phyloP scores from a whole-genome alignment of 1,140 invertebrate genomes.

The Eumaeus atala region DNA sequence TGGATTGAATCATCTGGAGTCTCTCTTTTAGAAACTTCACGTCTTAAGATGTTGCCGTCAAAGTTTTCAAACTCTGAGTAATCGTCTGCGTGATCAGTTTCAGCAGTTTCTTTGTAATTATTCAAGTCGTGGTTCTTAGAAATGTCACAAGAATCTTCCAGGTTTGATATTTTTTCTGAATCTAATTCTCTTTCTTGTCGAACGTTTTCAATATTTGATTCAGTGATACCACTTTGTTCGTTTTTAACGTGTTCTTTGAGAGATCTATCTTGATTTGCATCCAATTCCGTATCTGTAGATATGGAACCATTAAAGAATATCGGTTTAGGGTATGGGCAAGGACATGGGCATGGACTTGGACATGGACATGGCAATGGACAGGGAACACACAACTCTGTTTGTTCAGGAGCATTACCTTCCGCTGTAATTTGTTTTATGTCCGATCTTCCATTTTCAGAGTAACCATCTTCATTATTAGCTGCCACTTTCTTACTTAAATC shows the following conservation, averaged over 20 bases:
- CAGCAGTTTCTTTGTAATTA: constrained; percentile 12
- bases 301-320: too few relatives aligned
- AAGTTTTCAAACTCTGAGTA: constrained; percentile 28
- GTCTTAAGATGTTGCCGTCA: constrained; percentile 35
- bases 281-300: too few relatives aligned
- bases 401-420: constrained; percentile 18
- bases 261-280: too few relatives aligned
- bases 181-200: constrained; percentile 25
- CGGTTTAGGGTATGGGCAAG: too few relatives aligned
- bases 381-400: too few relatives aligned
- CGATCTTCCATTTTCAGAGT: constrained; percentile 33
- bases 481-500: constrained; percentile 65
- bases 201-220: constrained; percentile 31
- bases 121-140: neutral
- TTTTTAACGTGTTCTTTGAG: too few relatives aligned
- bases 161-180: constrained; percentile 19
- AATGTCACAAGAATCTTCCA: constrained; percentile 2
- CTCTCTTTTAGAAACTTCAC: constrained; percentile 31
- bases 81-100: constrained; percentile 32
- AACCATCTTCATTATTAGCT: constrained; percentile 51
- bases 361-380: too few relatives aligned
- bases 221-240: constrained; percentile 25
- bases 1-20: constrained; percentile 35
- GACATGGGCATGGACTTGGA: too few relatives aligned
- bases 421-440: too few relatives aligned